phyloP scores from a whole-genome alignment of 1,140 invertebrate genomes.

The Nasonia longicornis region DNA sequence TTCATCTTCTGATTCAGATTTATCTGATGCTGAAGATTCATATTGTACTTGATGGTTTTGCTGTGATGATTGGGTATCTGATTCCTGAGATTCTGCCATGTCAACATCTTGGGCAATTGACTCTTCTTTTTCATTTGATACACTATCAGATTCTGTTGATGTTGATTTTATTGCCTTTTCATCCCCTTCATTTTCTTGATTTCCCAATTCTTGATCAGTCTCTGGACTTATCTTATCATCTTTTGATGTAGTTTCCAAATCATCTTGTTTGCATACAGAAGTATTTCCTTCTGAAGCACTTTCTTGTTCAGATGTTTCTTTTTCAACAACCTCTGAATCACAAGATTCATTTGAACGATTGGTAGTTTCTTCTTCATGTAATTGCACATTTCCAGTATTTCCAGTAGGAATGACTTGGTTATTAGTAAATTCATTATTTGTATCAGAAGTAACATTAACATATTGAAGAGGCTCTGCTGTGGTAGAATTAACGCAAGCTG shows the following conservation, averaged over 20 bases:
- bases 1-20: constrained; percentile 62
- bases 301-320: constrained; percentile 13
- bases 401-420: not conserved
- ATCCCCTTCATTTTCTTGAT: constrained; percentile 50
- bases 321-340: constrained; percentile 44
- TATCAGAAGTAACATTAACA: constrained; percentile 8
- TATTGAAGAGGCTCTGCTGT: constrained; percentile 9
- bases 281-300: not conserved
- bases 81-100: constrained; percentile 32
- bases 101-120: constrained; percentile 39
- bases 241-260: constrained; percentile 14
- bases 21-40: constrained; percentile 64
- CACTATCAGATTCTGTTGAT: constrained; percentile 49
- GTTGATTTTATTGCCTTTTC: constrained; percentile 45
- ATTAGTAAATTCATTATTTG: constrained; percentile 16
- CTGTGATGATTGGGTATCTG: constrained; percentile 41
- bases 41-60: constrained; percentile 63
- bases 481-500: not conserved
- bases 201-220: not conserved
- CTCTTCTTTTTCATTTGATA: constrained; percentile 54
- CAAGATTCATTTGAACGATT: constrained; percentile 43
- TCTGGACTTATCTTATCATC: not conserved
- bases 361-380: constrained; percentile 28
- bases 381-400: constrained; percentile 9
- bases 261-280: not conserved